Evolutionary conservation across 2,888 invertebrate species (phyloP), one percentile per base, ranked within the genome.

Genomic region (Tupiocoris notatus): DNA sequence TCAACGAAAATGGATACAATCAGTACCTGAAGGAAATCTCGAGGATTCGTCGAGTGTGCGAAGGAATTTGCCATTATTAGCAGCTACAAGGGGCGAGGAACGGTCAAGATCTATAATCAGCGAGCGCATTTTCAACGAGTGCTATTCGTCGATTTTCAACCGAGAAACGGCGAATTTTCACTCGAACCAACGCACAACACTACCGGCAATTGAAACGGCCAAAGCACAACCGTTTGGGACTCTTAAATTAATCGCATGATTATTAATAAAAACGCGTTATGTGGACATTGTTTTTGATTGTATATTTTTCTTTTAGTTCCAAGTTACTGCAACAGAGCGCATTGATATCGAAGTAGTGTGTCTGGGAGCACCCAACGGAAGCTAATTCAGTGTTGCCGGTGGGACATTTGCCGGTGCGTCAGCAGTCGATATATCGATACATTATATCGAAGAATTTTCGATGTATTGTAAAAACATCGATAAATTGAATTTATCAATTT

Each of bases 221-320:
- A 12, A 12, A 24, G 25, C 39, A n/a, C 2, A n/a, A 39, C 65
- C 9, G 16, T 16, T 39, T 39, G 25, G 20, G 6, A 39, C 25
- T 54, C 57, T 54, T 56, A 22, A 59, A 59, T 59, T 59, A 9
- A 59, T 59, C 20, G n/a, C 59, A 59, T 18, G 59, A 59, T 59
- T 59, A n/a, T 3, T 18, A 2, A 62, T 58, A 23, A 64, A 79
- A 79, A 79, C 79, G 79, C 79, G 79, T 79, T 79, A 74, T 70
- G 78, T 64, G 76, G 78, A 79, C 79, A 79, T 79, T 79, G 79
- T 79, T 79, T 79, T 79, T 79, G 79, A 79, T 79, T 79, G 79
- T 79, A 68, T 79, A 78, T 80, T 80, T 80, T 79, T 79, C 78
- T 25, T 22, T 21, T 65, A 74, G 78, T 80, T 80, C 74, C 68